Base-by-base conservation (phyloP, 37 sponge, comb jelly and placozoan genomes). In the Agelas oroides region DNA sequence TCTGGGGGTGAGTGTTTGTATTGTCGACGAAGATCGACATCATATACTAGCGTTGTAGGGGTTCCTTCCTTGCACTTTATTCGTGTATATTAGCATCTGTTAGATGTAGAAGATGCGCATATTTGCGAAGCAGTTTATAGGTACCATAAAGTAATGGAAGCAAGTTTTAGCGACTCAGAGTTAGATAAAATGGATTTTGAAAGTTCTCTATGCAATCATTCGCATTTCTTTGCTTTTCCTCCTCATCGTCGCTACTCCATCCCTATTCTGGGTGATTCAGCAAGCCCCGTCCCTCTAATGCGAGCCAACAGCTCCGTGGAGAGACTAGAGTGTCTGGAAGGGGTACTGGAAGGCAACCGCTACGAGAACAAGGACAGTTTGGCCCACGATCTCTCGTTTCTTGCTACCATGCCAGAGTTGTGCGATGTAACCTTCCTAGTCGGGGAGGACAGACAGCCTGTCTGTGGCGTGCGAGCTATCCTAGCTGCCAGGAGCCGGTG, bases 361-460 rank as follows among this genome's bases (percentile, higher is more conserved):
- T 96, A 79, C 72, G 86, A 86, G 30, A 93, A 93, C 69, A 84
- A 77, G 53, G 77, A 77, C 33, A 75, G 81, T 25, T 72, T 96
- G 32, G 91, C 89, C 0, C 69, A 88, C 56, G 97, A 96, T 65
- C 73, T 96, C 76, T 53, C 58, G 8, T 87, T 85, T 33, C 86
- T 96, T 39, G 91, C 97, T 23, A 73, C 60, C 52, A 87, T 98
- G 94, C 96, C 98, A 0, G 96, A 95, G 84, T 76, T 95, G 38
- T 95, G 96, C 73, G 98, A 98, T 71, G 90, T 95, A 11, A 98
- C 96, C 17, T 98, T 98, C 77, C 83, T 98, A 24, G 98, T 95
- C 0, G 98, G 98, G 18, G 81, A 91, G 30, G 94, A 92, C 55
- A 70, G 86, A 33, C 92, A 95, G 68, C 98, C 98, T 0, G 84